Base-by-base conservation (phyloP, 2,888 invertebrate genomes). In the Diogma glabrata region DNA sequence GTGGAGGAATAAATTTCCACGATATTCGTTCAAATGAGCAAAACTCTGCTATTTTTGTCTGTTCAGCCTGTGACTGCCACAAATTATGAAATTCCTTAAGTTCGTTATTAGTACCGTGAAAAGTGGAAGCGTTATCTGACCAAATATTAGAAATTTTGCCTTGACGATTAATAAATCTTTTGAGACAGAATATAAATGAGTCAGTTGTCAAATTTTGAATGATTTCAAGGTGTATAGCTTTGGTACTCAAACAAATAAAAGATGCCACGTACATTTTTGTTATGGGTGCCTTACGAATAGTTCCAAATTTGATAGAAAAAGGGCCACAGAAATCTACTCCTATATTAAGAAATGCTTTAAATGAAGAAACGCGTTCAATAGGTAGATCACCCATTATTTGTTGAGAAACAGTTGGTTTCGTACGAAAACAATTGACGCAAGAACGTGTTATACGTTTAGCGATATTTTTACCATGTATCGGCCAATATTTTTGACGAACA, bases 351-450 rank as follows among this genome's bases (percentile, higher is more conserved):
- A 36, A 14, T 36, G 36, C 36, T 36, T 36, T 36, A 36, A 36
- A 36, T 14, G 16, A 36, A 3, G 8, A 36, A 14, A 36, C 14
- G 3, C 36, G 36, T 17, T 6, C 36, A 3, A 36, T 14, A 36
- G 36, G 36, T 36, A 36, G 17, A 14, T 36, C 36, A 36, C 36
- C 36, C 36, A 36, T 36, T 17, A 36, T 36, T 36, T 36, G 36
- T 14, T 36, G 36, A 8, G 9, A 10, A 14, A 17, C 17, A 17
- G 17, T 9, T 36, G 36, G 36, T 36, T 14, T 36, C 2, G 36
- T 14, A 7, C 36, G 36, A 14, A 36, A 36, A 9, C 36, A 36
- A 14, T 36, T 36, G 17, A 36, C 14, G 36, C 36, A 36, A 10
- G 36, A 36, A 36, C 17, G 16, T 6, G 17, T 17, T 14, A 36